phyloP scores from a whole-genome alignment of 1,140 invertebrate species.

The Bombus polaris region DNA sequence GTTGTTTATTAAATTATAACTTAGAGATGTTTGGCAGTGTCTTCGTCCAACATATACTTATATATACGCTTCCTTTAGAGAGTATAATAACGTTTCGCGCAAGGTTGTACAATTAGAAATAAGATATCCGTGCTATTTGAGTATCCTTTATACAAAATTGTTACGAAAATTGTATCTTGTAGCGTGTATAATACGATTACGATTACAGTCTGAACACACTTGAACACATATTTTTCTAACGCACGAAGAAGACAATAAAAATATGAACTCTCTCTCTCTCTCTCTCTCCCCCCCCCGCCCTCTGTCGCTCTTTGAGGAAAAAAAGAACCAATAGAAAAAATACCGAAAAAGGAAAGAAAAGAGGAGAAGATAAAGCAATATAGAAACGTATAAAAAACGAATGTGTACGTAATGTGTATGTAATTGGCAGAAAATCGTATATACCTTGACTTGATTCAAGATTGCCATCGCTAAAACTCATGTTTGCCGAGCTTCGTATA shows the following conservation, averaged over 20 bases:
- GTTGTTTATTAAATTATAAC: conserved; percentile 70
- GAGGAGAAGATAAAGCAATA: neutral
- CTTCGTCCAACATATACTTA: conserved; percentile 62
- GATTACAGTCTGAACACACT: conserved; percentile 20
- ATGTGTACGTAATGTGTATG: neutral
- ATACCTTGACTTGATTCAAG: neutral
- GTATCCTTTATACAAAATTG: conserved; percentile 6
- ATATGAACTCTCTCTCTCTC: neutral
- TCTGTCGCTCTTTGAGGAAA: too few relatives aligned
- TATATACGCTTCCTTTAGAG: conserved; percentile 50
- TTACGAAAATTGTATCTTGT: conserved; percentile 10
- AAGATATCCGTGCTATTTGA: conserved; percentile 11
- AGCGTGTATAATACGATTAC: neutral
- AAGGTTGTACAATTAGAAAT: neutral
- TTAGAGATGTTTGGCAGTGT: conserved; percentile 76
- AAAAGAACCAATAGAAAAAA: neutral
- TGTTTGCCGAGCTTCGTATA: neutral
- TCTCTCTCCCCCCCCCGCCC: too few relatives aligned
- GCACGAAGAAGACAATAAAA: conserved; percentile 16
- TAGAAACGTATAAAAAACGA: conserved; percentile 6
- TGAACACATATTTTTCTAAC: conserved; percentile 37
- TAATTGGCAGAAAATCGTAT: conserved; percentile 1
- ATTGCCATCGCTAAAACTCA: neutral
- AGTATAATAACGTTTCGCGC: conserved; percentile 16
- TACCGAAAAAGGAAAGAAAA: neutral